Evolutionary conservation across 2,888 invertebrate species (phyloP).

Genomic region (Eupeodes luniger): DNA sequence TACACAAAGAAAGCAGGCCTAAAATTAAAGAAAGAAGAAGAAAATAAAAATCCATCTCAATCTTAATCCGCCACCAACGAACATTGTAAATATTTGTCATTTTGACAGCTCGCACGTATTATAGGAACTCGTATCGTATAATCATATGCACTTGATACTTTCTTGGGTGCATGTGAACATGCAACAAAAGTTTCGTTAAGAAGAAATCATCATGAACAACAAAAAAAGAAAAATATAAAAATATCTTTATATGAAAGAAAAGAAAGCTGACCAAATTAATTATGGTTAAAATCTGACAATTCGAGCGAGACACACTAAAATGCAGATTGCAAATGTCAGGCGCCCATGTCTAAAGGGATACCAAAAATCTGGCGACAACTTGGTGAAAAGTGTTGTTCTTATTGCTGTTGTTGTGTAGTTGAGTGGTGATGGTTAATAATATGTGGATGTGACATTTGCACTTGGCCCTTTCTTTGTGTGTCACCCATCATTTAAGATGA

Average conservation of each 20-base stretch:
- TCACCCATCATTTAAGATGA: constrained; percentile 38
- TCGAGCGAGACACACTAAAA: not conserved
- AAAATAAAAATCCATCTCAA: constrained; percentile 53
- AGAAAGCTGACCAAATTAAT: constrained; percentile 73
- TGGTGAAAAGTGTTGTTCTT: constrained; percentile 41
- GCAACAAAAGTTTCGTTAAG: constrained; percentile 6
- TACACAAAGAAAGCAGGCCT: constrained; percentile 15
- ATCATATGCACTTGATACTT: constrained; percentile 51
- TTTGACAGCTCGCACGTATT: constrained; percentile 48
- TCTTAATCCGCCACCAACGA: constrained; percentile 61
- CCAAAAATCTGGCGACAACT: constrained; percentile 56
- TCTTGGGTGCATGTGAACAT: constrained; percentile 10
- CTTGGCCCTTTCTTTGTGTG: constrained; percentile 57
- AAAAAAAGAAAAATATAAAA: not conserved
- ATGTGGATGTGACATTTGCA: constrained; percentile 63
- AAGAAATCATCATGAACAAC: not conserved
- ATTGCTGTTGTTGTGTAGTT: not conserved
- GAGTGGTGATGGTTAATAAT: too few species aligned
- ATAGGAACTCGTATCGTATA: not conserved
- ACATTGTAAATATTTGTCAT: constrained; percentile 69
- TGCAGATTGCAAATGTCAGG: not conserved
- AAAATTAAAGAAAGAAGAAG: not conserved
- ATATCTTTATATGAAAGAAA: constrained; percentile 38
- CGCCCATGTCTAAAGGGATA: constrained; percentile 5
- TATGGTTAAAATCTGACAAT: constrained; percentile 58